phyloP scores from a whole-genome alignment of 2,113 vertebrate genomes.

The Lepus timidus region DNA sequence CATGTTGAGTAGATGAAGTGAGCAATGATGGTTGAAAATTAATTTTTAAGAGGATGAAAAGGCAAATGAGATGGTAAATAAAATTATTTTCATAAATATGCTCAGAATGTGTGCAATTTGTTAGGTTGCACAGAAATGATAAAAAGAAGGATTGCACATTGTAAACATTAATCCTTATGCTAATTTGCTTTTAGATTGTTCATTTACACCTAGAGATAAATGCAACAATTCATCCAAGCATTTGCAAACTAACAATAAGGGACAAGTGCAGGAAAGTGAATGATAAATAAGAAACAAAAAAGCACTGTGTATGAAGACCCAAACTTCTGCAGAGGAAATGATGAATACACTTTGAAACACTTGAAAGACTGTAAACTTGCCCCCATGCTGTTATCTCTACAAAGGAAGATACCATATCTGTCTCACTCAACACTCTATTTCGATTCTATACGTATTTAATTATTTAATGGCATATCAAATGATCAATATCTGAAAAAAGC shows the following conservation, averaged over 20 bases:
- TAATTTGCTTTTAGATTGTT: constrained; percentile 68
- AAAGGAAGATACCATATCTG: not conserved
- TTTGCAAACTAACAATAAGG: constrained; percentile 50
- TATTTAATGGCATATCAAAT: constrained; percentile 22
- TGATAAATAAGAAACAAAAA: constrained; percentile 21
- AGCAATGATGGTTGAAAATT: constrained; percentile 46
- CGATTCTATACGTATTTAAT: constrained; percentile 9
- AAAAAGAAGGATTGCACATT: constrained; percentile 56
- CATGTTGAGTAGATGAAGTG: constrained; percentile 10
- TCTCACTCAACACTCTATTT: constrained; percentile 43
- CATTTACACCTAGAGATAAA: constrained; percentile 54
- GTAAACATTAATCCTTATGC: constrained; percentile 61
- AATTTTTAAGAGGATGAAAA: constrained; percentile 50
- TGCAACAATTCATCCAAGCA: constrained; percentile 35
- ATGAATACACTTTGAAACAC: constrained; percentile 44
- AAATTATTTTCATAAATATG: constrained; percentile 61
- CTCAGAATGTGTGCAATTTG: constrained; percentile 61
- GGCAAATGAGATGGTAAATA: constrained; percentile 52
- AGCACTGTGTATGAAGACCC: constrained; percentile 14
- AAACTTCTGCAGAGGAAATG: constrained; percentile 38
- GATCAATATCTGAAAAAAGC: constrained; percentile 24
- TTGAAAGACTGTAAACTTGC: not conserved
- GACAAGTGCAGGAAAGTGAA: constrained; percentile 48
- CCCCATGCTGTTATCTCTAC: not conserved
- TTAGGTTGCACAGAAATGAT: constrained; percentile 53